A percentile compares a stretch with the other conserved stretches of the same genome.
phyloP scores from a whole-genome alignment of 2,888 invertebrate species.

The Argynnis bischoffii region DNA sequence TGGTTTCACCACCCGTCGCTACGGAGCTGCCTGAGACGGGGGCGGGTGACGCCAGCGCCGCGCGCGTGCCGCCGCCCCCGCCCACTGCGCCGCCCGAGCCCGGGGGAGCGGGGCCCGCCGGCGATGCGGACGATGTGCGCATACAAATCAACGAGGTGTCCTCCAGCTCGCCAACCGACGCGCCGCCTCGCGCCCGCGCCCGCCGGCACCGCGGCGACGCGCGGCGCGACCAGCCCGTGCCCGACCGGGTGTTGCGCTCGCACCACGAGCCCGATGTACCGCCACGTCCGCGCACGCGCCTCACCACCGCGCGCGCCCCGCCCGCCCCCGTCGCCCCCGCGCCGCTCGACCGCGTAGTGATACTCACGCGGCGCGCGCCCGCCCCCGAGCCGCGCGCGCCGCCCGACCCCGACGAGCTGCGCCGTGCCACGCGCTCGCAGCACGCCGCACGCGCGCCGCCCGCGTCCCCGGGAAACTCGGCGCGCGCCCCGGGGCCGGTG shows the following conservation, averaged over 20 bases:
- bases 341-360: constrained; percentile 61
- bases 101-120: constrained; percentile 34
- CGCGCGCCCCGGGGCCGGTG: constrained; percentile 71
- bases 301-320: constrained; percentile 38
- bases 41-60: constrained; percentile 40
- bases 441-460: constrained; percentile 34
- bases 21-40: constrained; percentile 37
- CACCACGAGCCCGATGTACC: constrained; percentile 63
- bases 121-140: constrained; percentile 59
- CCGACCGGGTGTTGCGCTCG: constrained; percentile 73
- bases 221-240: constrained; percentile 73
- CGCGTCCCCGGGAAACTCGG: constrained; percentile 60
- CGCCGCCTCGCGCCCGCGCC: constrained; percentile 54
- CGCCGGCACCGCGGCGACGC: constrained; percentile 50
- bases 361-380: constrained; percentile 59
- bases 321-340: constrained; percentile 37
- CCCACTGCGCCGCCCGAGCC: constrained; percentile 29
- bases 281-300: constrained; percentile 55
- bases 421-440: constrained; percentile 17
- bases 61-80: constrained; percentile 39
- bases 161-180: constrained; percentile 82
- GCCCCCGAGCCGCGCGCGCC: constrained; percentile 41
- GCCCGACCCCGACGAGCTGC: constrained; percentile 21
- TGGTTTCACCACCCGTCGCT: constrained; percentile 30
- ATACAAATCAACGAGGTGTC: constrained; percentile 87